These are phyloP conservation scores for Macrobrachium nipponense DNA, from an alignment of 1,140 invertebrate species.

Conservation along the genomic window DNA sequence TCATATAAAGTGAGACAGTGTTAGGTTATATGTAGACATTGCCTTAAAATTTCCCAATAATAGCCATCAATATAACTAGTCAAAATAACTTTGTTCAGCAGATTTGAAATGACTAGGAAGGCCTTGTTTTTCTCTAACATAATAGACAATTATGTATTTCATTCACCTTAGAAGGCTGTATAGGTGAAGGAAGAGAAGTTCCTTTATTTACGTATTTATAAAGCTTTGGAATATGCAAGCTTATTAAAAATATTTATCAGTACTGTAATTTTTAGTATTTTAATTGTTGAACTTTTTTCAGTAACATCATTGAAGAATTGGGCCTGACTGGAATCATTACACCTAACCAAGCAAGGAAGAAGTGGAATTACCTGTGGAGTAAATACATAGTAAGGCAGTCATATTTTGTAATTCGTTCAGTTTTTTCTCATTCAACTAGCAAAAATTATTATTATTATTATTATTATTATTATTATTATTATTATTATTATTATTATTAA, in stretches of 20 bases:
- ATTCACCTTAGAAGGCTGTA: neutral
- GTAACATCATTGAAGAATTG: conserved; percentile 60
- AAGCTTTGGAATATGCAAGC: no score
- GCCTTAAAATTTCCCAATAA: no score
- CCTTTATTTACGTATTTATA: neutral
- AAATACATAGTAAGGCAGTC: conserved; percentile 58
- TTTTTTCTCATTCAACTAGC: neutral
- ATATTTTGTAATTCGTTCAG: neutral
- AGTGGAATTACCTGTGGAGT: conserved; percentile 64
- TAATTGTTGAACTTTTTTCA: conserved; percentile 2
- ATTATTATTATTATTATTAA: no score
- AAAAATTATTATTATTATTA: neutral
- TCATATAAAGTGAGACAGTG: neutral
- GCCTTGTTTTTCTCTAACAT: neutral
- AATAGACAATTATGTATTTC: neutral
- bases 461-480: neutral
- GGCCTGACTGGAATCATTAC: conserved; percentile 52
- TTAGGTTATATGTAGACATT: no score
- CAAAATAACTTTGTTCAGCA: neutral
- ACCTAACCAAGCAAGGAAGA: conserved; percentile 62
- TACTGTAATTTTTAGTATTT: no score
- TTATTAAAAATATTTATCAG: no score
- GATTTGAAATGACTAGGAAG: neutral
- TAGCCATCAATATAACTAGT: no score
- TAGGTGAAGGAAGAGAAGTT: neutral